phyloP scores from a whole-genome alignment of 2,888 invertebrate genomes.

The Busseola fusca region DNA sequence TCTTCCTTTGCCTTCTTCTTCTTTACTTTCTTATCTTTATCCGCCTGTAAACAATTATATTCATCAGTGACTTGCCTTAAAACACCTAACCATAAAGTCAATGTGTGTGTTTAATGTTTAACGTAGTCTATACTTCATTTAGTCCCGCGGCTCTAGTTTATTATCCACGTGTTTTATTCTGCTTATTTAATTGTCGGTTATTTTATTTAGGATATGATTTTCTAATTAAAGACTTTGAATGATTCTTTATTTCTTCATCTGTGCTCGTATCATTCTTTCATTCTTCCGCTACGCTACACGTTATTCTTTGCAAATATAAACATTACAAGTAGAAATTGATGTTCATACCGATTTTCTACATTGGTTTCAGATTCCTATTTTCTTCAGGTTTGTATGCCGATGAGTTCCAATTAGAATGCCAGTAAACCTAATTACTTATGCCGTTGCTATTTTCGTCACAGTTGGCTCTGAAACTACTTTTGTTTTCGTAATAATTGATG shows the following conservation, averaged over 20 bases:
- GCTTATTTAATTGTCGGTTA: background rate
- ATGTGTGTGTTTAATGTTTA: slow-evolving; percentile 8
- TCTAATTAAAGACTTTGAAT: background rate
- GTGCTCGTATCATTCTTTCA: background rate
- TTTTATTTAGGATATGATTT: background rate
- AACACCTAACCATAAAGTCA: background rate
- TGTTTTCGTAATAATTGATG: slow-evolving; percentile 1
- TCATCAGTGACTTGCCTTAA: slow-evolving; percentile 11
- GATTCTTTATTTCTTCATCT: background rate
- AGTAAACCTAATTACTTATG: slow-evolving; percentile 7
- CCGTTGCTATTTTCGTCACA: slow-evolving; percentile 10
- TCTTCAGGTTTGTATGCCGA: background rate
- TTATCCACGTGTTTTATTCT: background rate
- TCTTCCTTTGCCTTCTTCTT: slow-evolving; percentile 93
- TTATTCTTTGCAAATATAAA: background rate
- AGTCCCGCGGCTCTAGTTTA: background rate
- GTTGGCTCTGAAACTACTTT: slow-evolving; percentile 7
- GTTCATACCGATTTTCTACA: background rate
- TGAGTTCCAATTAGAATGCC: background rate
- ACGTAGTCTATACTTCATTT: slow-evolving; percentile 44
- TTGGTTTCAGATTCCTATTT: background rate
- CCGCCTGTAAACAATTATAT: slow-evolving; percentile 90
- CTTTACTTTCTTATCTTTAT: slow-evolving; percentile 98
- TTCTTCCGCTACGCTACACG: background rate
- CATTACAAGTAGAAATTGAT: background rate